Evolutionary conservation across 1,140 invertebrate species (phyloP).

Genomic region (Drosophila parvula): DNA sequence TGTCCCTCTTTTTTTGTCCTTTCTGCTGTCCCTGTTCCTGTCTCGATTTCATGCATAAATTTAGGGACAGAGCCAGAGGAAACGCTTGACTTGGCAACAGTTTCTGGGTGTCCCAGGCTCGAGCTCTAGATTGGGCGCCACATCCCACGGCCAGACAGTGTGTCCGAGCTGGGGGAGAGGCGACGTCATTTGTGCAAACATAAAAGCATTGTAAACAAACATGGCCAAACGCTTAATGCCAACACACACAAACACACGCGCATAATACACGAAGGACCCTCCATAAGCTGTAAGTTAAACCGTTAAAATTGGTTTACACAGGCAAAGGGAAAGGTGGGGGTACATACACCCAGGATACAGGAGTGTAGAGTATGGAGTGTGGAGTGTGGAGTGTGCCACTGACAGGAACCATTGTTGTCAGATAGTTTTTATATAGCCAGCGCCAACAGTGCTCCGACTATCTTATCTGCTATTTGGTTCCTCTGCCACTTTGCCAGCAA

Average conservation of each 20-base stretch:
- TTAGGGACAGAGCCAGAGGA: slow-evolving; percentile 28
- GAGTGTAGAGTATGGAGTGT: no score
- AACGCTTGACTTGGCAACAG: slow-evolving; percentile 51
- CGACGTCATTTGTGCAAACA: slow-evolving; percentile 76
- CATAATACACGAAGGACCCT: slow-evolving; percentile 6
- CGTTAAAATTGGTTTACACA: slow-evolving; percentile 78
- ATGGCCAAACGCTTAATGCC: slow-evolving; percentile 66
- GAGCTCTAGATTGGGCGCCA: neutral
- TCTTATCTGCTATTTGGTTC: slow-evolving; percentile 57
- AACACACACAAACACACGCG: slow-evolving; percentile 19
- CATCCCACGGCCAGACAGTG: neutral
- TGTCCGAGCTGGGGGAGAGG: slow-evolving; percentile 23
- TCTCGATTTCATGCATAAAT: slow-evolving; percentile 55
- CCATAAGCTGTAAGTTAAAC: slow-evolving; percentile 73
- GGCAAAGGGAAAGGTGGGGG: neutral
- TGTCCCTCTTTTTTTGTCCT: neutral
- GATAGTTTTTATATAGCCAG: slow-evolving; percentile 34
- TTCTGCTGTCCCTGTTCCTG: neutral
- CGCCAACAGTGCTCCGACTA: slow-evolving; percentile 4
- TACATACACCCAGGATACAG: neutral
- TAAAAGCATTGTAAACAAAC: slow-evolving; percentile 82
- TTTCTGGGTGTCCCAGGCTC: neutral
- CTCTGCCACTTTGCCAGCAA: slow-evolving; percentile 57
- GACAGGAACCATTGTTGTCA: slow-evolving; percentile 56
- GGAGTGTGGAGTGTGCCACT: slow-evolving; percentile 25